Percentiles rank a stretch among this genome's conserved stretches.
Evolutionary conservation across 92 coral and sea anemone species (phyloP).

Genomic region (Bergia sp.): DNA sequence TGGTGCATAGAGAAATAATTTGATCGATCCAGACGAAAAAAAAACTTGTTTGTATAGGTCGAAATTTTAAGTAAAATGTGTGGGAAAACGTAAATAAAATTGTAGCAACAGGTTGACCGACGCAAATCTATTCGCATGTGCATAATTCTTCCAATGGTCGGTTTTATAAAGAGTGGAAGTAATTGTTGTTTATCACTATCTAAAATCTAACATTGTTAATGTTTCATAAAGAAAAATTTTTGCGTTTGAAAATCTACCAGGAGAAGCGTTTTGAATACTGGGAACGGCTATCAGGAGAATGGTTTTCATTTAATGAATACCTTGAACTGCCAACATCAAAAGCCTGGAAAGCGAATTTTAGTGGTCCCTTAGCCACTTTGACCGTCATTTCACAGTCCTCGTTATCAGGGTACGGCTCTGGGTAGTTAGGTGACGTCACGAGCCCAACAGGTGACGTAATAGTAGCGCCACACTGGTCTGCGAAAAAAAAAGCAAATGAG

Average conservation of each 20-base stretch:
- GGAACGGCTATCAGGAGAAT: neutral
- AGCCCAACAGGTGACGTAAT: conserved; percentile 95
- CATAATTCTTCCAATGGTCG: too few relatives aligned
- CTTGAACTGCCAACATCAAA: conserved; percentile 89
- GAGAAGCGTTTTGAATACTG: too few relatives aligned
- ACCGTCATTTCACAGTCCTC: conserved; percentile 92
- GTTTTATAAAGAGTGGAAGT: neutral
- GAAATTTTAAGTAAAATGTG: too few relatives aligned
- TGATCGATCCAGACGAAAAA: too few relatives aligned
- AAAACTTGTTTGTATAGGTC: too few relatives aligned
- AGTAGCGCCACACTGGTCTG: conserved; percentile 94
- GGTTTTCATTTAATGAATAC: conserved; percentile 30
- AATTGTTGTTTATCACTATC: neutral
- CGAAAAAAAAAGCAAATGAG: neutral
- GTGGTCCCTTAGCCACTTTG: conserved; percentile 90
- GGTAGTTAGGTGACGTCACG: conserved; percentile 97
- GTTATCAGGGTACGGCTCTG: conserved; percentile 95
- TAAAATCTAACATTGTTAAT: too few relatives aligned
- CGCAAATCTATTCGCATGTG: too few relatives aligned
- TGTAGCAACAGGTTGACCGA: too few relatives aligned
- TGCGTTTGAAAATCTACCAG: too few relatives aligned
- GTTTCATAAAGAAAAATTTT: too few relatives aligned
- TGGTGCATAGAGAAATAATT: too few relatives aligned
- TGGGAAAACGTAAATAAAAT: too few relatives aligned
- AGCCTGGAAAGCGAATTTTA: conserved; percentile 91